These are phyloP conservation scores for Araneus ventricosus DNA, from an alignment of 1,140 invertebrate species.

Conservation along the genomic window DNA sequence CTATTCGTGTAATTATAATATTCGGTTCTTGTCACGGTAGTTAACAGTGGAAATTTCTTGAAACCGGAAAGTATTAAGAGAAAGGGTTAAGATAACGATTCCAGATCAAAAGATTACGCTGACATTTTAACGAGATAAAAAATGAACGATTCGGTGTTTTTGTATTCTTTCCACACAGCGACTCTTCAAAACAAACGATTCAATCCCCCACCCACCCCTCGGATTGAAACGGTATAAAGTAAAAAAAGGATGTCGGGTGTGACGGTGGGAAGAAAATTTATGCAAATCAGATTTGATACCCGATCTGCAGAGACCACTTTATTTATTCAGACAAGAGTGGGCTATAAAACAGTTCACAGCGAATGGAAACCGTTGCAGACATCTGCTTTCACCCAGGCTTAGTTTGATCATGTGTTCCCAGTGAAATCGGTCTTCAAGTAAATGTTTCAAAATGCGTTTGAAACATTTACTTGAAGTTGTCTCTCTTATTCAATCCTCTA, in stretches of 20 bases:
- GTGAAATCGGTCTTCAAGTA: background rate
- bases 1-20: background rate
- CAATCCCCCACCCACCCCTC: no score
- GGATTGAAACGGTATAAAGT: background rate
- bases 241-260: background rate
- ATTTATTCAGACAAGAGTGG: constrained; percentile 4
- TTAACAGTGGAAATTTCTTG: background rate
- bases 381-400: background rate
- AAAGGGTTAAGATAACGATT: background rate
- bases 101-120: background rate
- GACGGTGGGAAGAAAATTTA: background rate
- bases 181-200: background rate
- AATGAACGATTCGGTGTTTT: background rate
- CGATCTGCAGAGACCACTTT: background rate
- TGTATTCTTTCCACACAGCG: background rate
- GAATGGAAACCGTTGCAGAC: background rate
- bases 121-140: background rate
- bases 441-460: background rate
- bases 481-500: no score
- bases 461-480: no score
- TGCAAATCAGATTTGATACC: background rate
- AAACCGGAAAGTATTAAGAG: background rate
- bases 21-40: background rate
- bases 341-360: background rate
- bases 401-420: background rate